Percentiles rank a stretch among this genome's conserved stretches.
phyloP scores from a whole-genome alignment of 2,888 invertebrate genomes.

The Acleris laterana region DNA sequence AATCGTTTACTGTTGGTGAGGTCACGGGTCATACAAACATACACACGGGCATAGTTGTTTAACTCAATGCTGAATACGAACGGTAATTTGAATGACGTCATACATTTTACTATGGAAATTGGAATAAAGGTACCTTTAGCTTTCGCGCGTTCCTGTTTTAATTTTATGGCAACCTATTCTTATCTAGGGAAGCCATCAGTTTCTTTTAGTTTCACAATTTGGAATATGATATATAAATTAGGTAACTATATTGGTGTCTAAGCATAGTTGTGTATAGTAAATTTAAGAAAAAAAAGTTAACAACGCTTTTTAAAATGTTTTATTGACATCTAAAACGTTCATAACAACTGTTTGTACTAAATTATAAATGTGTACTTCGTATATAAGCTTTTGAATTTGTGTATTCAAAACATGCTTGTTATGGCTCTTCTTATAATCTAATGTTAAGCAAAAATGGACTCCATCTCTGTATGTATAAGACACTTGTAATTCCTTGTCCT shows the following conservation, averaged over 20 bases:
- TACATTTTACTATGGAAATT: not conserved
- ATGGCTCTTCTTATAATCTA: slow-evolving; percentile 63
- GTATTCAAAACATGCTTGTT: slow-evolving; percentile 70
- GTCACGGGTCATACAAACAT: slow-evolving; percentile 5
- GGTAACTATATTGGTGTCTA: no score
- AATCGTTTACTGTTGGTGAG: slow-evolving; percentile 5
- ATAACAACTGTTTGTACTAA: slow-evolving; percentile 83
- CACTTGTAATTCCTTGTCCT: slow-evolving; percentile 52
- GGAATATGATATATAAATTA: no score
- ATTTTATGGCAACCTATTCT: no score
- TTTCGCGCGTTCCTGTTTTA: no score
- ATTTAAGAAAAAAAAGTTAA: slow-evolving; percentile 31
- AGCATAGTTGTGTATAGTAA: no score
- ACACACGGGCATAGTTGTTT: slow-evolving; percentile 1
- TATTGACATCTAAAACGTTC: slow-evolving; percentile 83
- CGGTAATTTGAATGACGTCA: not conserved
- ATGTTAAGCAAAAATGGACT: slow-evolving; percentile 74
- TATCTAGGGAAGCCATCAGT: no score
- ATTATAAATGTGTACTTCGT: slow-evolving; percentile 81
- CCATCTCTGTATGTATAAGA: slow-evolving; percentile 56
- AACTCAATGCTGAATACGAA: not conserved
- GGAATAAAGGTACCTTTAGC: no score
- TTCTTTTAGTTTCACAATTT: no score
- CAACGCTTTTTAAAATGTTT: slow-evolving; percentile 61
- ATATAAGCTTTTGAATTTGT: slow-evolving; percentile 77